Evolutionary conservation across 2,888 invertebrate species (phyloP), one percentile per base, ranked within the genome.

Genomic region (Aporophyla lueneburgensis): DNA sequence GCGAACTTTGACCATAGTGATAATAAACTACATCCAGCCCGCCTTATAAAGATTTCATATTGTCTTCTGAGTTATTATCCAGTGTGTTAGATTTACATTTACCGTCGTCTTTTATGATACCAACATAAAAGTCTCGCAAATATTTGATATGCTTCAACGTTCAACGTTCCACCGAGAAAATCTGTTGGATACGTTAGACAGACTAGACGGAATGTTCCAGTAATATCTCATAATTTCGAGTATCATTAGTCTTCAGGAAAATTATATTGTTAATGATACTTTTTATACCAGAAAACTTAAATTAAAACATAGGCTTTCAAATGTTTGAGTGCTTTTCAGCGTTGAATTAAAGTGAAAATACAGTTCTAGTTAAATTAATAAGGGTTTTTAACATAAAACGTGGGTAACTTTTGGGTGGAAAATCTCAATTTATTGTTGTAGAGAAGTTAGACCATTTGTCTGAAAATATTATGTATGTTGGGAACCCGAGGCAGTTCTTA

Each of bases 61-160:
- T 74, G 67, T 82, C 68, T 56, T 59, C 49, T 69, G 71, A 82
- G 71, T 74, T 71, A 83, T 71, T 82, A 71, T 69, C n/a, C 72
- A 75, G 49, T 43, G 19, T 73, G 65, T 68, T 59, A 59, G 70
- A 82, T 82, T 82, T 83, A 77, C 74, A 70, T 79, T 76, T 49
- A 74, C 66, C n/a, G 58, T 40, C 58, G 7, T 27, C 58, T 76
- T 83, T 80, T 76, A 83, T 77, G 74, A 80, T 66, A 54, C 46
- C 24, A 24, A 43, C 67, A 74, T 67, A 74, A 80, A 83, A 74
- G 40, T 65, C 62, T 71, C 61, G 43, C 71, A 66, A 76, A 80
- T 74, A 80, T 76, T 76, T 79, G 49, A 68, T 82, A 68, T 51
- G 61, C 33, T 63, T 24, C 46, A 51, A 16, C 33, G n/a, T 77